phyloP scores from a whole-genome alignment of 2,113 vertebrate genomes.

The Tachuris rubrigastra region DNA sequence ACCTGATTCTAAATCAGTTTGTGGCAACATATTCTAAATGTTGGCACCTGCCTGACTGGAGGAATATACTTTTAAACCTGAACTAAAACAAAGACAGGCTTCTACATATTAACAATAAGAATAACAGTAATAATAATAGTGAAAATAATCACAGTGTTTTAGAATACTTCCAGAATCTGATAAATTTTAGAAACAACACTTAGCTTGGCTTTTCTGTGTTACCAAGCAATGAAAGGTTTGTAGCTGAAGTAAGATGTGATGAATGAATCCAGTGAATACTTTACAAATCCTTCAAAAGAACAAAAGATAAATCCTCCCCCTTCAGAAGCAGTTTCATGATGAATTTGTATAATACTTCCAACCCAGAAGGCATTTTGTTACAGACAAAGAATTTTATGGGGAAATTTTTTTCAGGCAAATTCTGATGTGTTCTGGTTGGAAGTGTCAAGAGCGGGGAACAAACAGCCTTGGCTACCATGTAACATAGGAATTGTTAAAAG shows the following conservation, averaged over 20 bases:
- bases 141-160: not conserved
- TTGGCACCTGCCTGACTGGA: not conserved
- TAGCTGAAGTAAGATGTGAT: not conserved
- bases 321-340: not conserved
- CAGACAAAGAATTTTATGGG: not conserved
- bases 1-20: not conserved
- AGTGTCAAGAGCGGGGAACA: not conserved
- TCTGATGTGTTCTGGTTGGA: not conserved
- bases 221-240: not conserved
- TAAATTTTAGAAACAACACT: not conserved
- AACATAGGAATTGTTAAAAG: not conserved
- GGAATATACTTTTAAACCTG: not conserved
- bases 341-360: not conserved
- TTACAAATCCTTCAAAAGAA: not conserved
- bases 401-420: conserved; percentile 7
- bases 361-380: not conserved
- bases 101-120: not conserved
- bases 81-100: not conserved
- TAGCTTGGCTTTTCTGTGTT: not conserved
- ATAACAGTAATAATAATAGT: not conserved
- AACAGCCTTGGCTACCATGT: not conserved
- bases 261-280: not conserved
- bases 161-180: not conserved
- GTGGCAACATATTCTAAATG: not conserved
- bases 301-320: not conserved